Evolutionary conservation across 2,797 vertebrate species (phyloP), one percentile per base, ranked within the genome.

Genomic region (Protonibea diacanthus): DNA sequence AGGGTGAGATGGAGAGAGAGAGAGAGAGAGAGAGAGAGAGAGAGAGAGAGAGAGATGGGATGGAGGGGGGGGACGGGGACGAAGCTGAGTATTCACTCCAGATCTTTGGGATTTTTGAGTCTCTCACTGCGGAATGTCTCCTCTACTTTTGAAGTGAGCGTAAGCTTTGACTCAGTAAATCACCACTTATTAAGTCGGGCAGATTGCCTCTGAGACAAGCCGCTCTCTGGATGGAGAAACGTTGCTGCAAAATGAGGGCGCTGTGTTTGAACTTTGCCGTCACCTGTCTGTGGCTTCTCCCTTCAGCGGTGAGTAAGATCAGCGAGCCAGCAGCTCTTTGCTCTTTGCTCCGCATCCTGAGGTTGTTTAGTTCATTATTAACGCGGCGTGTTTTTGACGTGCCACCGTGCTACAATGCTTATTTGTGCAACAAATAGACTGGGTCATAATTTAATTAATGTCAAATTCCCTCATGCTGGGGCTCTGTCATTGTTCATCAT

Each of bases 231-330:
- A 81, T 85, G 90, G 82, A 85, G 64, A 72, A 21, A 58, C 74
- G 38, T 21, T 76, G 74, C 81, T 40, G 82, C 76, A 90, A 74
- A 52, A 94, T 94, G 92, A 90, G 70, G 73, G n/a, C 29, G 61
- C 65, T 90, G 61, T 89, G 86, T 86, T 66, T 91, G 85, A 92
- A 92, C 91, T 92, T 94, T 91, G 85, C 82, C 85, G 80, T 94
- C 86, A 89, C 78, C 83, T 92, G 89, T 81, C 83, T 94, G 88
- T 92, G 91, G 75, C 89, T 94, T 52, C 89, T 94, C 53, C 88
- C 88, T 11, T 76, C 84, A 73, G 78, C 87, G 83, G 93, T 94
- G 86, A 94, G 92, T 94, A 62, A 27, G 44, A 67, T 21, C 52
- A 45, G 51, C 10, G 5, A 56, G 2, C 48, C 9, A 21, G 40